phyloP scores from a whole-genome alignment of 2,797 vertebrate species.

The Tiaroga cobitis region DNA sequence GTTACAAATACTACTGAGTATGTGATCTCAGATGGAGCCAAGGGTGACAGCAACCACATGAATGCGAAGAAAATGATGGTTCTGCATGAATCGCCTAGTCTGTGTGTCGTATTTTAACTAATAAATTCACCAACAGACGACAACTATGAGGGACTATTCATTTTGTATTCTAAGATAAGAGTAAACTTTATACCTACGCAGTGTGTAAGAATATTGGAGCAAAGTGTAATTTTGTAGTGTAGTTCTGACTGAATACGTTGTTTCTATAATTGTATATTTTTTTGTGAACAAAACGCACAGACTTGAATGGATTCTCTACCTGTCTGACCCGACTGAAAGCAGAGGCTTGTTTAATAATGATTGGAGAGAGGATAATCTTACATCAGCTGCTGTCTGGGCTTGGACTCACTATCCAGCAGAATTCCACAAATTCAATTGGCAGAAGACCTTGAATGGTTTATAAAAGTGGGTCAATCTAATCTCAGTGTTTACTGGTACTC shows the following conservation, averaged over 20 bases:
- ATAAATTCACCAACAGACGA: too few relatives aligned
- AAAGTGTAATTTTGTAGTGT: background rate
- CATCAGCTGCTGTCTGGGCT: constrained; percentile 20
- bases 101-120: too few relatives aligned
- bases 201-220: too few relatives aligned
- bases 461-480: constrained; percentile 41
- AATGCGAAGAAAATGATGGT: too few relatives aligned
- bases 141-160: too few relatives aligned
- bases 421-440: constrained; percentile 21
- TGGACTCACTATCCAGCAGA: background rate
- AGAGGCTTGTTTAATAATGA: constrained; percentile 20
- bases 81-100: too few relatives aligned
- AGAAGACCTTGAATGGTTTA: constrained; percentile 31
- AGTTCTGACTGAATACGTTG: background rate
- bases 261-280: background rate
- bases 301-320: background rate
- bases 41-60: too few relatives aligned
- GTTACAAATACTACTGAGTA: too few relatives aligned
- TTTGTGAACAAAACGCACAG: background rate
- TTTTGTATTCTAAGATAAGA: too few relatives aligned
- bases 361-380: background rate
- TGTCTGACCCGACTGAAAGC: background rate
- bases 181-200: too few relatives aligned
- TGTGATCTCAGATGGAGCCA: too few relatives aligned
- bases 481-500: constrained; percentile 28